Base-by-base conservation (phyloP, 2,888 invertebrate genomes). In the Anorthoa munda region DNA sequence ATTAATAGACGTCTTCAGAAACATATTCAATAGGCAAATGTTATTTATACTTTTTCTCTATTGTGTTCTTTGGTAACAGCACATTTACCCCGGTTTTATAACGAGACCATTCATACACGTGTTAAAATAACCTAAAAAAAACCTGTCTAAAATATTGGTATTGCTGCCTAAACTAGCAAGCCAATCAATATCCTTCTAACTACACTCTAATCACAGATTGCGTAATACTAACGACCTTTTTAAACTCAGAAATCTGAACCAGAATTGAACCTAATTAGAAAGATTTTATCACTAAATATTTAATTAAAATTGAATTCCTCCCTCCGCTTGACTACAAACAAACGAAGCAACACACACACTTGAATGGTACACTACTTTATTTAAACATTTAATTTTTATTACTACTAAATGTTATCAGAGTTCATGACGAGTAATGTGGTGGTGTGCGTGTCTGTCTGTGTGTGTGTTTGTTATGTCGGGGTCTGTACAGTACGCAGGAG, bases 401-500 rank as follows among this genome's bases (percentile, higher is more conserved):
- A 78, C 75, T 82, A 73, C 75, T 51, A 39, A 82, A 76, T 75
- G 77, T 83, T 87, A 87, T 85, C 86, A 72, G 77, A 82, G 86
- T 82, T 86, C 82, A 82, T 74, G 75, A 81, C 73, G 79, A 81
- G 81, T 65, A 21, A 26, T 69, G 60, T 63, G 66, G 65, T 70
- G 15, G 78, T 85, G 78, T 67, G 79, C 66, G 80, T 78, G 66
- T 61, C 15, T 67, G 69, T 65, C 65, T 65, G 82, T 80, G 83
- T 89, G 88, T 79, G 89, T 87, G 85, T 90, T 90, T 87, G 82
- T 88, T 86, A 86, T 88, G 90, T 87, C 88, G 90, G 89, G 88
- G 89, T 90, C 88, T 89, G 81, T 85, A 86, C 86, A 82, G 92
- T 93, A 94, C 93, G 93, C 94, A 94, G 94, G 93, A 94, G 88